Evolutionary conservation across 2,888 invertebrate species (phyloP).

Genomic region (Plagiodera versicolora): DNA sequence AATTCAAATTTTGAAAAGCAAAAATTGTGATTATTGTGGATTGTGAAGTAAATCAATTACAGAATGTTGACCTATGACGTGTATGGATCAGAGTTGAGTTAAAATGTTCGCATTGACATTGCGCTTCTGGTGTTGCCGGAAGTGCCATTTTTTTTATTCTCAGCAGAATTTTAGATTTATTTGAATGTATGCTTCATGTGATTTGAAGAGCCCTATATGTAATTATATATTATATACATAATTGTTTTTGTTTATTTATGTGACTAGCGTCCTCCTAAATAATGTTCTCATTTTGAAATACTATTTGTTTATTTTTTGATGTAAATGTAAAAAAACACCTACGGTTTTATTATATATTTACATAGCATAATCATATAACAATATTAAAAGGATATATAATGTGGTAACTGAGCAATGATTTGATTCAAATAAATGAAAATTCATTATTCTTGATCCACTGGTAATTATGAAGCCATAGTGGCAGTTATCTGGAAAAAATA

Average conservation of each 20-base stretch:
- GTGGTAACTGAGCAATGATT: slow-evolving; percentile 12
- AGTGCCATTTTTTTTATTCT: too few species aligned
- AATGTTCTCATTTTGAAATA: background rate
- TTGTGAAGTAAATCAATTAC: background rate
- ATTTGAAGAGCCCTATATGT: too few species aligned
- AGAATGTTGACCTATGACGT: background rate
- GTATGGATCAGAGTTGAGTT: background rate
- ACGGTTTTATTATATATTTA: slow-evolving; percentile 12
- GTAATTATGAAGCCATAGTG: background rate
- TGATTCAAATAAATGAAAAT: background rate
- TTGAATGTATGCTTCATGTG: too few species aligned
- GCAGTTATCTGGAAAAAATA: slow-evolving; percentile 1
- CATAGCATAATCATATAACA: slow-evolving; percentile 12
- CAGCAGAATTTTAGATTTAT: too few species aligned
- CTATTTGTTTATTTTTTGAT: too few species aligned
- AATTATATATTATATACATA: too few species aligned
- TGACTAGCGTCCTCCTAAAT: background rate
- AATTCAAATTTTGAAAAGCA: background rate
- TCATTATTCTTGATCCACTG: background rate
- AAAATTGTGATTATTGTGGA: slow-evolving; percentile 16
- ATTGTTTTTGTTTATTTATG: too few species aligned
- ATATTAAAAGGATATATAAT: background rate
- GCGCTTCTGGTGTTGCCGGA: too few species aligned
- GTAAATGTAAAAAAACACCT: background rate
- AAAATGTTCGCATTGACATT: too few species aligned